These are phyloP conservation scores for Pinctada fucata DNA, from an alignment of 2,888 invertebrate species.

Conservation along the genomic window DNA sequence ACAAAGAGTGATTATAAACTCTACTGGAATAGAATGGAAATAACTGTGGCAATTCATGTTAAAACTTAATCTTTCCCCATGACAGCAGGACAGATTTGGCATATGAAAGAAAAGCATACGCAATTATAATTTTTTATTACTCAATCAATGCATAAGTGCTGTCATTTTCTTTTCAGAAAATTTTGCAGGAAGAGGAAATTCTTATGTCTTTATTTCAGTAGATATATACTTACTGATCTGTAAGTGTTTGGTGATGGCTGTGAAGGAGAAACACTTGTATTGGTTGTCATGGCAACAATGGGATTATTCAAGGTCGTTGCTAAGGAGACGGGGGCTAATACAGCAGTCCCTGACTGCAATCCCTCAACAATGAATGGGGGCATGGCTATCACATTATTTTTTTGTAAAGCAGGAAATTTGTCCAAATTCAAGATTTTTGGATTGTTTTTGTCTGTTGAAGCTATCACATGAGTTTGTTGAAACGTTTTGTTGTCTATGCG, in stretches of 20 bases:
- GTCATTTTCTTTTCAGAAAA: too few species aligned
- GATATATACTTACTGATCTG: slow-evolving; percentile 59
- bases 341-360: slow-evolving; percentile 51
- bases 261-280: slow-evolving; percentile 42
- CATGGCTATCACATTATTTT: slow-evolving; percentile 50
- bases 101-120: too few species aligned
- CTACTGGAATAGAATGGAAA: neutral
- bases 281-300: slow-evolving; percentile 46
- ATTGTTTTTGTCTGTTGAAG: slow-evolving; percentile 38
- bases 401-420: slow-evolving; percentile 46
- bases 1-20: neutral
- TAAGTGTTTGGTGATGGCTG: slow-evolving; percentile 41
- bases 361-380: slow-evolving; percentile 62
- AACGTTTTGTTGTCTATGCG: slow-evolving; percentile 46
- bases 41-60: neutral
- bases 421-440: slow-evolving; percentile 44
- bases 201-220: too few species aligned
- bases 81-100: too few species aligned
- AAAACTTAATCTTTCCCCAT: too few species aligned
- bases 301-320: slow-evolving; percentile 42
- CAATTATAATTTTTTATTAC: too few species aligned
- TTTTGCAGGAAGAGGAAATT: too few species aligned
- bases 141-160: too few species aligned
- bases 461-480: slow-evolving; percentile 43
- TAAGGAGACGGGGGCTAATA: slow-evolving; percentile 54